These are phyloP conservation scores for Parthenolecanium corni DNA, from an alignment of 2,888 invertebrate genomes.

Conservation along the genomic window DNA sequence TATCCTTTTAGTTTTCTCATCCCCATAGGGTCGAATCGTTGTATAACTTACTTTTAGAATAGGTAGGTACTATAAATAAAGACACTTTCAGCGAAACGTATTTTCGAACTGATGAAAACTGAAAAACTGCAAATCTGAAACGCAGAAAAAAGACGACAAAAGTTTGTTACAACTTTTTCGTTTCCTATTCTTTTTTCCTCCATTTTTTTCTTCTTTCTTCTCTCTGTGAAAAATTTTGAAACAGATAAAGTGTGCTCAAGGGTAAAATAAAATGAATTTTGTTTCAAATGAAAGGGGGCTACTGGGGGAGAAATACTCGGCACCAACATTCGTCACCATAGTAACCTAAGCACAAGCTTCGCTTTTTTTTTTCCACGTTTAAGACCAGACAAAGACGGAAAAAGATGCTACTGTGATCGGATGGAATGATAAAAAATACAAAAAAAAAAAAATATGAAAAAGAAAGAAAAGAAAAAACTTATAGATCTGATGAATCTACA, in stretches of 20 bases:
- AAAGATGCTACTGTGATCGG: background rate
- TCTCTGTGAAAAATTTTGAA: slow-evolving; percentile 1
- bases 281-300: background rate
- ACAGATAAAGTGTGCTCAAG: slow-evolving; percentile 24
- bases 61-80: too few species aligned
- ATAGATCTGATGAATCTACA: too few species aligned
- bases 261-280: slow-evolving; percentile 23
- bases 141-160: background rate
- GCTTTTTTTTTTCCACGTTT: slow-evolving; percentile 9
- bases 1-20: too few species aligned
- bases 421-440: background rate
- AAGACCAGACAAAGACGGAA: slow-evolving; percentile 15
- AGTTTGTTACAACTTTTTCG: background rate
- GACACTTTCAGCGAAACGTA: too few species aligned
- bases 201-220: background rate
- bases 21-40: too few species aligned
- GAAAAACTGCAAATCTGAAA: too few species aligned
- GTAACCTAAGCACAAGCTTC: slow-evolving; percentile 1
- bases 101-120: too few species aligned
- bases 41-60: too few species aligned
- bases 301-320: background rate
- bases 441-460: background rate
- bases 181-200: background rate
- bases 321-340: slow-evolving; percentile 1
- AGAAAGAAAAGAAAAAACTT: too few species aligned